phyloP scores from a whole-genome alignment of 2,797 vertebrate species.

The Fistularia commersonii region DNA sequence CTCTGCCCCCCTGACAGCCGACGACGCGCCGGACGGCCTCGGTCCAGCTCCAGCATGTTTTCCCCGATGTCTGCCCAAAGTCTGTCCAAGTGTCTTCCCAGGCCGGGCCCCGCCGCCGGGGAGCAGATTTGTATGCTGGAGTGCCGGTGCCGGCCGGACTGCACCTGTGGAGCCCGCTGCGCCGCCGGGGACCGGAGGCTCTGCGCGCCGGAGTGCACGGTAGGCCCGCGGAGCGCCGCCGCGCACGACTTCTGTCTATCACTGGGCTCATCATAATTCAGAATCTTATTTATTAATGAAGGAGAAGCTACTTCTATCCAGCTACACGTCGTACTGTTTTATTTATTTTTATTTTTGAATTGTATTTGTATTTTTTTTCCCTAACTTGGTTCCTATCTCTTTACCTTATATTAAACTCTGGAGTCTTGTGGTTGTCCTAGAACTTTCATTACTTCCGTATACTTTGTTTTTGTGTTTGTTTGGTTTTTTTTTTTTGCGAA shows the following conservation, averaged over 20 bases:
- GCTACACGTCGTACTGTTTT: too few species aligned
- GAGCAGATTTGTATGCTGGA: constrained; percentile 68
- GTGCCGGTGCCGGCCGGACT: constrained; percentile 26
- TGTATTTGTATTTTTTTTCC: too few species aligned
- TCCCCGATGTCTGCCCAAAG: constrained; percentile 38
- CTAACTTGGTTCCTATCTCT: too few species aligned
- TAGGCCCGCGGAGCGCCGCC: constrained; percentile 18
- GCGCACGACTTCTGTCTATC: too few species aligned
- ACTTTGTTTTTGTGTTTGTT: too few species aligned
- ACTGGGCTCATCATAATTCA: too few species aligned
- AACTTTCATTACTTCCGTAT: too few species aligned
- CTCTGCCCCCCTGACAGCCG: constrained; percentile 33
- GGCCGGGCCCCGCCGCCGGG: background rate
- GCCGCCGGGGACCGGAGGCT: background rate
- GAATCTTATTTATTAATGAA: too few species aligned
- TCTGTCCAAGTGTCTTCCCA: constrained; percentile 14
- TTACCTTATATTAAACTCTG: too few species aligned
- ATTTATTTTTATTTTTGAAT: too few species aligned
- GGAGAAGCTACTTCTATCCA: too few species aligned
- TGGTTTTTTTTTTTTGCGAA: too few species aligned
- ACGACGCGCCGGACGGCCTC: background rate
- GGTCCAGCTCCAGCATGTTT: constrained; percentile 45
- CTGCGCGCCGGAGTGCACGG: constrained; percentile 4
- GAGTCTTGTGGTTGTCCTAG: background rate
- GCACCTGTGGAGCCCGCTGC: constrained; percentile 15